Percentiles rank a stretch among this genome's conserved stretches.
phyloP scores from a whole-genome alignment of 2,888 invertebrate genomes.

The Mythimna loreyi region DNA sequence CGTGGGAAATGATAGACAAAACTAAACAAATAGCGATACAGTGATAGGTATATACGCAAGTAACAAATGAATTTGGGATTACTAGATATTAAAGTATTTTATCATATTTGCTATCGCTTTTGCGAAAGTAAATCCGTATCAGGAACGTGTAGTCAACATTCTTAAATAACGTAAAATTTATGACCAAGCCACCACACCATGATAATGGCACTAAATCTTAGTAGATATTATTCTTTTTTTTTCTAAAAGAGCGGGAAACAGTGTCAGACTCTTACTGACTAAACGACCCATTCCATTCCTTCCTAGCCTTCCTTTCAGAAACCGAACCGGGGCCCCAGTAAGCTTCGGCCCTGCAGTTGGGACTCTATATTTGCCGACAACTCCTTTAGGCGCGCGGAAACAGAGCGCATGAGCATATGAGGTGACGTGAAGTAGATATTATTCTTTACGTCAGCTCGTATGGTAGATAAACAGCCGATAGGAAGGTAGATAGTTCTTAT shows the following conservation, averaged over 20 bases:
- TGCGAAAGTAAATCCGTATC: neutral
- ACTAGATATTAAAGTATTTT: neutral
- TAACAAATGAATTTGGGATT: neutral
- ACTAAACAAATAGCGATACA: neutral
- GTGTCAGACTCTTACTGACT: too few relatives aligned
- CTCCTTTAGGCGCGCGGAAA: too few relatives aligned
- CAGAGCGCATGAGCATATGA: too few relatives aligned
- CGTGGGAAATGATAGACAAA: neutral
- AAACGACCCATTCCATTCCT: too few relatives aligned
- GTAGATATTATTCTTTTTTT: slow-evolving; percentile 36
- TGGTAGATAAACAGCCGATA: slow-evolving; percentile 16
- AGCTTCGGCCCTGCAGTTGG: too few relatives aligned
- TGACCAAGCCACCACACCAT: slow-evolving; percentile 4
- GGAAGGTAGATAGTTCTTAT: neutral
- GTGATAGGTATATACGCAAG: neutral
- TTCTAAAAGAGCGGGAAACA: too few relatives aligned
- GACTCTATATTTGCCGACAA: too few relatives aligned
- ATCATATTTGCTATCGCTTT: slow-evolving; percentile 6
- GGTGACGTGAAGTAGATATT: slow-evolving; percentile 40
- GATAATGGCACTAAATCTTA: slow-evolving; percentile 24
- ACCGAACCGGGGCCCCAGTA: too few relatives aligned
- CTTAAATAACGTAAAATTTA: slow-evolving; percentile 1
- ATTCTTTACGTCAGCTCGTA: slow-evolving; percentile 13
- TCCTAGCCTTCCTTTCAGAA: too few relatives aligned
- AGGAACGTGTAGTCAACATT: slow-evolving; percentile 1